These are phyloP conservation scores for Leptobrachium ailaonicum DNA, from an alignment of 2,113 vertebrate species.

Conservation along the genomic window DNA sequence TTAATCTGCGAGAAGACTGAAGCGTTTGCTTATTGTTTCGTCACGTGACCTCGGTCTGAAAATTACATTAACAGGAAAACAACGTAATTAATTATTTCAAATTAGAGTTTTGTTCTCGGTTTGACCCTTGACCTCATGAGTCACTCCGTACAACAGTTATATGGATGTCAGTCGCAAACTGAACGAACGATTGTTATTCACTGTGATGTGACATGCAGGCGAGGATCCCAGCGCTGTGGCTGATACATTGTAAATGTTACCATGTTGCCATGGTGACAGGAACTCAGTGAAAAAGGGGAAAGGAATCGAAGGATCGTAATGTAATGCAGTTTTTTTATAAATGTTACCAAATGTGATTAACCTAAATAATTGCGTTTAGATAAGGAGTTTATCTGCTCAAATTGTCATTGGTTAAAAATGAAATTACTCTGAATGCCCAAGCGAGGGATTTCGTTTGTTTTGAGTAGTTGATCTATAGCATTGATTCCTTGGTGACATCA, in stretches of 20 bases:
- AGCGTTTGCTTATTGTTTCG: neutral
- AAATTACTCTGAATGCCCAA: too few relatives aligned
- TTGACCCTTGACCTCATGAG: neutral
- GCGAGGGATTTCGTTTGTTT: too few relatives aligned
- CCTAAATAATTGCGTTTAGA: too few relatives aligned
- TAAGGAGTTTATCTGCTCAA: too few relatives aligned
- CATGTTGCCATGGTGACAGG: slow-evolving; percentile 5
- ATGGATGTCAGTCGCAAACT: neutral
- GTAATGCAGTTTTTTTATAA: neutral
- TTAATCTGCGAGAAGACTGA: neutral
- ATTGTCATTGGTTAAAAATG: too few relatives aligned
- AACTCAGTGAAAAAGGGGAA: neutral
- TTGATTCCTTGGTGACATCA: too few relatives aligned
- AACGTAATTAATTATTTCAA: neutral
- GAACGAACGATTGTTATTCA: neutral
- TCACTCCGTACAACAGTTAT: neutral
- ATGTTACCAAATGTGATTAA: too few relatives aligned
- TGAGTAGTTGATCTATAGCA: too few relatives aligned
- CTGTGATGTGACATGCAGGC: neutral
- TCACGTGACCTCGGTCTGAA: neutral
- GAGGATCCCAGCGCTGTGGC: neutral
- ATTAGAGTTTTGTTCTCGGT: neutral
- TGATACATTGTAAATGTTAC: neutral
- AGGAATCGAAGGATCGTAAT: neutral
- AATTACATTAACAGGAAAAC: neutral